These are phyloP conservation scores for honey bee (Apis mellifera) DNA, from an alignment of 1,140 invertebrate genomes.

Conservation along the genomic window Amel_HAv3.1 CM009936.2:15184001-15184500, in stretches of 20 bases:
- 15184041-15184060: conserved; percentile 14
- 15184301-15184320: conserved; percentile 72
- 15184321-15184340: conserved; percentile 68
- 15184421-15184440: no score
- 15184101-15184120: conserved; percentile 34
- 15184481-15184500: background rate
- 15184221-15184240: conserved; percentile 25
- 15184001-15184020: background rate
- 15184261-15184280: conserved; percentile 57
- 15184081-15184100: conserved; percentile 15
- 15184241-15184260: conserved; percentile 36
- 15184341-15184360: conserved; percentile 60
- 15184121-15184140: conserved; percentile 4
- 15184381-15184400: no score
- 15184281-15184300: conserved; percentile 47
- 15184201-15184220: conserved; percentile 27
- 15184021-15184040: background rate
- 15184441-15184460: conserved; percentile 57
- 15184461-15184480: conserved; percentile 28
- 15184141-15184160: background rate
- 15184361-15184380: conserved; percentile 25
- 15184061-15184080: background rate
- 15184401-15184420: no score
- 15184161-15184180: background rate
- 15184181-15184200: conserved; percentile 1